A percentile compares a stretch with the other conserved stretches of the same genome.
These are phyloP conservation scores for Piprites chloris DNA, from an alignment of 2,113 vertebrate species.

Conservation along the genomic window DNA sequence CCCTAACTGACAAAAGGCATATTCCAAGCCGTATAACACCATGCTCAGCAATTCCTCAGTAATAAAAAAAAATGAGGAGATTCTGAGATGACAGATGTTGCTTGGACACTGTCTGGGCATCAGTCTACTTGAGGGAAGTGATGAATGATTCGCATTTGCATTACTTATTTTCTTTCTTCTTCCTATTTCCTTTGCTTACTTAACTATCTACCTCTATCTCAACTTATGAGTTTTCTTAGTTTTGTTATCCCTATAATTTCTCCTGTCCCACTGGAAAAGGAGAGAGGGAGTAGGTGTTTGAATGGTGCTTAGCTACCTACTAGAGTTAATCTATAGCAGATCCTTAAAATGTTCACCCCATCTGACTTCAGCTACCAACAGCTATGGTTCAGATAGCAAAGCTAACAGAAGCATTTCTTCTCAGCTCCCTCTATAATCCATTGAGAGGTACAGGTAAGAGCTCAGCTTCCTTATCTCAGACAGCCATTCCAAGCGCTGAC, in stretches of 20 bases:
- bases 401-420: background rate
- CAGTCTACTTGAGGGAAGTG: background rate
- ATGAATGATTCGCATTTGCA: background rate
- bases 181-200: background rate
- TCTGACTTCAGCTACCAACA: background rate
- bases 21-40: background rate
- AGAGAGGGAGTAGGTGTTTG: background rate
- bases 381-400: background rate
- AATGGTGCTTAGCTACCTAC: background rate
- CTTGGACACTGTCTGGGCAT: background rate
- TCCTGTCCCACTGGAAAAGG: background rate
- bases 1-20: background rate
- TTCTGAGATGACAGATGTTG: background rate
- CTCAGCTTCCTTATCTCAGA: background rate
- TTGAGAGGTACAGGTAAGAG: background rate
- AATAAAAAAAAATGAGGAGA: accelerated
- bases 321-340: background rate
- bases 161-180: background rate
- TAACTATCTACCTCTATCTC: background rate
- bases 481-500: background rate
- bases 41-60: background rate
- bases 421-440: background rate
- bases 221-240: background rate
- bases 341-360: background rate
- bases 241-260: background rate